A percentile compares a stretch with the other conserved stretches of the same genome.
Conservation (phyloP, 1,140 invertebrate genomes). For the Drosophila lacertosa region DNA sequence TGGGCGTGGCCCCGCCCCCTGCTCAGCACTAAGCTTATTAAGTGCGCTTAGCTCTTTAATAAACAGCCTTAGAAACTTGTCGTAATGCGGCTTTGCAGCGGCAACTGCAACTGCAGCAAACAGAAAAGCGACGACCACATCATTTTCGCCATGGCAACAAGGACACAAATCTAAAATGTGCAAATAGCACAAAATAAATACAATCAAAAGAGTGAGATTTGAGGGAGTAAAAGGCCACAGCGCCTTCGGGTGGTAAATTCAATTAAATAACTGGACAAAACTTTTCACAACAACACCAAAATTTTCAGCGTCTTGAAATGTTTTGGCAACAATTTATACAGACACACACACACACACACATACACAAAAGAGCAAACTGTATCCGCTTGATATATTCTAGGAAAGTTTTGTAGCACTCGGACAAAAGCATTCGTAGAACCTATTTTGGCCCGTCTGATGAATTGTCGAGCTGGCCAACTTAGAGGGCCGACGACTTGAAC, state of each 20-base stretch:
- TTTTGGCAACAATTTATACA: constrained; percentile 72
- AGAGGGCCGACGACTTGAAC: constrained; percentile 27
- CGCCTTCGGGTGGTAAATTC: constrained; percentile 74
- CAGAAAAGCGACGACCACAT: constrained; percentile 61
- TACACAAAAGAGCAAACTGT: constrained; percentile 2
- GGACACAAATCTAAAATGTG: constrained; percentile 31
- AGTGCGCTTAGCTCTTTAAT: constrained; percentile 76
- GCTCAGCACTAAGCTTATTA: constrained; percentile 69
- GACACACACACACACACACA: constrained; percentile 15
- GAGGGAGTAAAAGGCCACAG: constrained; percentile 4
- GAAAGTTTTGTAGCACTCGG: constrained; percentile 36
- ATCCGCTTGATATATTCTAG: constrained; percentile 16
- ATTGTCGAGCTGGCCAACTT: constrained; percentile 28
- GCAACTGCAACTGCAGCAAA: constrained; percentile 42
- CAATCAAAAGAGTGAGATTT: constrained; percentile 3
- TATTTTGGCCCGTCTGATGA: constrained; percentile 41
- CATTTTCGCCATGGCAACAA: constrained; percentile 21
- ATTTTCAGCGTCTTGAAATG: constrained; percentile 70
- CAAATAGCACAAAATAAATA: constrained; percentile 22
- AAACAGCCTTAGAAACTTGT: constrained; percentile 73
- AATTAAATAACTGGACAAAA: constrained; percentile 78
- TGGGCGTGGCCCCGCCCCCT: constrained; percentile 8
- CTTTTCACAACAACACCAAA: constrained; percentile 57
- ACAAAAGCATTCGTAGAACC: constrained; percentile 45
- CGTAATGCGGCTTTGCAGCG: background rate